A percentile compares a stretch with the other conserved stretches of the same genome.
phyloP scores from a whole-genome alignment of 2,113 vertebrate genomes.

The Catagonus wagneri region DNA sequence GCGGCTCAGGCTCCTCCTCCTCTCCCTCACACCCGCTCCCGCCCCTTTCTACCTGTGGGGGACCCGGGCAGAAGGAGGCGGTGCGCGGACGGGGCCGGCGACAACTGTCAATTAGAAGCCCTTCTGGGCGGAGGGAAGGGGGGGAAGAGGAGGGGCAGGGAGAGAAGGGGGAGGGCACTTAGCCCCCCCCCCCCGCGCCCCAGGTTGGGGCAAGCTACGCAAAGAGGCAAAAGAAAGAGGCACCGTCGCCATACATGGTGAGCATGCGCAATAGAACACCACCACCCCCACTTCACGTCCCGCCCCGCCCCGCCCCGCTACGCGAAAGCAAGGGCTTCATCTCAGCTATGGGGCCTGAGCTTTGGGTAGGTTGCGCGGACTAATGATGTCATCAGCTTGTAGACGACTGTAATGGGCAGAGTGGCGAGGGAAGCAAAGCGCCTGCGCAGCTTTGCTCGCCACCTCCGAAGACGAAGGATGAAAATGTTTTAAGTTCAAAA shows the following conservation, averaged over 20 bases:
- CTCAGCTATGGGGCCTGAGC: neutral
- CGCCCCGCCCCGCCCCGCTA: neutral
- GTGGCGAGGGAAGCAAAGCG: neutral
- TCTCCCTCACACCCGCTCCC: slow-evolving; percentile 76
- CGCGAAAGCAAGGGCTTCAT: neutral
- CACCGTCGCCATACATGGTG: slow-evolving; percentile 1
- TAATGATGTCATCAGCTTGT: slow-evolving; percentile 72
- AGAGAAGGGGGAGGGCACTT: slow-evolving; percentile 28
- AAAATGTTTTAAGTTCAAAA: accelerated
- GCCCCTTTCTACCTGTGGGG: slow-evolving; percentile 70
- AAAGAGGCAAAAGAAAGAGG: slow-evolving; percentile 59
- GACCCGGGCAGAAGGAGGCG: slow-evolving; percentile 74
- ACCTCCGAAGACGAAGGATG: too few species aligned
- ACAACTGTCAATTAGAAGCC: slow-evolving; percentile 82
- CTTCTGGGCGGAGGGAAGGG: slow-evolving; percentile 16
- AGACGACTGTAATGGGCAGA: neutral
- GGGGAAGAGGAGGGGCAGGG: slow-evolving; percentile 35
- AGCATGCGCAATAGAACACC: slow-evolving; percentile 74
- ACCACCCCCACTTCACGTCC: neutral
- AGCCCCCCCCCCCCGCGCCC: neutral
- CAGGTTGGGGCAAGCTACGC: neutral
- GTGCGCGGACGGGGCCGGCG: slow-evolving; percentile 66
- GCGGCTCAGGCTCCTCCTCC: slow-evolving; percentile 71
- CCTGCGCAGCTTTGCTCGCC: neutral
- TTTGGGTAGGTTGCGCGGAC: slow-evolving; percentile 48